Base-by-base conservation (phyloP, 2,113 vertebrate species). In the Vulpes lagopus region DNA sequence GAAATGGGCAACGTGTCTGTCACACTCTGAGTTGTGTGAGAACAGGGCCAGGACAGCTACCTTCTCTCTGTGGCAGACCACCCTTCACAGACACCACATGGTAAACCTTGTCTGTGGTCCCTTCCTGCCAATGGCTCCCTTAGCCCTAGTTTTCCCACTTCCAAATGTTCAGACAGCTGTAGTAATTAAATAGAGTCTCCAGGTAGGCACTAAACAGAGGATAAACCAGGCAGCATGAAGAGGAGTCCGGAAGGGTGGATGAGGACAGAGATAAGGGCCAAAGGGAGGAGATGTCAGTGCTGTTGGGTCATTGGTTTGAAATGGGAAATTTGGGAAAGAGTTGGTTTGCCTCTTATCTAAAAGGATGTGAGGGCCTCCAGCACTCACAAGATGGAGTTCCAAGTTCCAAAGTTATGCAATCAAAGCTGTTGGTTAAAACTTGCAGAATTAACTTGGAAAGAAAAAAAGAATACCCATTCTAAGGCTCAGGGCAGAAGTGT, bases 1-100 rank as follows among this genome's bases (percentile, higher is more conserved):
- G 49, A 30, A 35, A 19, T 0, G 11, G 19, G 10, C 25, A 0
- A 25, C 1, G 2, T 22, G 25, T 38, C 32, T 19, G 14, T 23
- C 38, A 22, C 8, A 1, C 11, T 64, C 30, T 74, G 55, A 80
- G 55, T 35, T 6, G 0, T 53, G 5, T 23, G 22, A 30, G 51
- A 65, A 27, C 62, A 32, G 71, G 23, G 12, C 16, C 15, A 95
- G 38, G 82, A 11, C 0, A 5, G 27, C 17, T 23, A 25, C 43
- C 27, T 14, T 14, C 49, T 74, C 43, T 74, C 20, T 25, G 8
- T 0, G 17, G 23, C 22, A 53, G 23, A 59, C 5, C 19, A 8
- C 27, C 1, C 19, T 53, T 83, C 32, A 17, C 51, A 65, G 8
- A 80, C 27, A 71, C 10, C 0, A 30, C 15, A 64, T 5, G 25